A percentile compares a stretch with the other conserved stretches of the same genome.
Conservation (phyloP, 2,888 invertebrate genomes). For the Folsomia manolachei region DNA sequence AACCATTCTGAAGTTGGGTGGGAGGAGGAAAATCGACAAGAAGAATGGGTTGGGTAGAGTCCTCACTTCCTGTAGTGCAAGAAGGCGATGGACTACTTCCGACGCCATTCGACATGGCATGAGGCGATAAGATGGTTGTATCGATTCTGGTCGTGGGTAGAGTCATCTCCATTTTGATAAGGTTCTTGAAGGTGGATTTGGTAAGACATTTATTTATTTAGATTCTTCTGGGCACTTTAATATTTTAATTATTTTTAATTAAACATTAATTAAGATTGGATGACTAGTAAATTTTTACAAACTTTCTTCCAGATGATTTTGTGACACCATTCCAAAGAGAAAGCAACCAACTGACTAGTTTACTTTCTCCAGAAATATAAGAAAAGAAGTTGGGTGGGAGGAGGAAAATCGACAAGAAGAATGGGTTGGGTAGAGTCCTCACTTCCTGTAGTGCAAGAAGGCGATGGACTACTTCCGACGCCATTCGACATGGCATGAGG, state of each 20-base stretch:
- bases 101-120: not conserved
- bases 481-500: constrained; percentile 6
- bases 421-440: constrained; percentile 21
- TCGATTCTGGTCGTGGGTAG: constrained; percentile 36
- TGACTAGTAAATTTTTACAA: no score
- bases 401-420: constrained; percentile 32
- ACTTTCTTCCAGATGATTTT: no score
- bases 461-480: constrained; percentile 10
- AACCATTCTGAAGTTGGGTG: not conserved
- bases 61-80: not conserved
- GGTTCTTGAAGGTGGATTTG: no score
- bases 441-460: not conserved
- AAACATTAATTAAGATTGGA: no score
- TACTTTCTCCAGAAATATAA: not conserved
- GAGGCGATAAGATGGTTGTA: constrained; percentile 17
- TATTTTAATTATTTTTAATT: no score
- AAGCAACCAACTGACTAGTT: not conserved
- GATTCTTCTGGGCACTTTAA: no score
- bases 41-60: constrained; percentile 22
- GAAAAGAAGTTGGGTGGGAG: not conserved
- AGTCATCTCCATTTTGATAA: constrained; percentile 17
- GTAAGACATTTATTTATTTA: no score
- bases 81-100: constrained; percentile 11
- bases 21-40: constrained; percentile 31
- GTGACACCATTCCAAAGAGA: no score